Evolutionary conservation across 2,888 invertebrate genomes (phyloP).

Genomic region (Drosophila diplacantha): DNA sequence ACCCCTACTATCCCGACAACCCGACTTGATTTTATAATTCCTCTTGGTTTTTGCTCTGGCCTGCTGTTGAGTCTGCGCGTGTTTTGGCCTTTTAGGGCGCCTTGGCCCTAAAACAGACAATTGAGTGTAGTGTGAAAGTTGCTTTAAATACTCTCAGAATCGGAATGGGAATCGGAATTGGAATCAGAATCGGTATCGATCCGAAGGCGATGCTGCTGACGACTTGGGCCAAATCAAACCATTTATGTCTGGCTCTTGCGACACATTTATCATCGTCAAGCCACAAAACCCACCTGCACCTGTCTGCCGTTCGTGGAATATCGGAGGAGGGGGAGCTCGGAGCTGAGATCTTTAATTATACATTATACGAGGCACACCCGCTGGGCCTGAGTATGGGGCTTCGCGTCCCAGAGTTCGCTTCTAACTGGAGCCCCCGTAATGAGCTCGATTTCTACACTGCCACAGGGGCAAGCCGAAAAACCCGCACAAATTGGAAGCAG

Average conservation of each 20-base stretch:
- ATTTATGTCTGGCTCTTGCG: conserved; percentile 62
- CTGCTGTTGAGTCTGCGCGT: conserved; percentile 53
- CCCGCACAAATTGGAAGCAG: conserved; percentile 4
- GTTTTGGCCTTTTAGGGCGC: conserved; percentile 67
- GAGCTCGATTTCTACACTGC: conserved; percentile 26
- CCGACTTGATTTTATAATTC: conserved; percentile 31
- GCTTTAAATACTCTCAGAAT: conserved; percentile 62
- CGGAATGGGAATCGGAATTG: conserved; percentile 9
- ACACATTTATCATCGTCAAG: conserved; percentile 71
- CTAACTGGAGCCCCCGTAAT: conserved; percentile 56
- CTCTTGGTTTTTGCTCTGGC: conserved; percentile 6
- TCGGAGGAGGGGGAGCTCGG: background rate
- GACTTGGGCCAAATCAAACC: conserved; percentile 64
- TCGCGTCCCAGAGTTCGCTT: conserved; percentile 21
- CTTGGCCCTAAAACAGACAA: conserved; percentile 59
- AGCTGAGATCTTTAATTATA: conserved; percentile 64
- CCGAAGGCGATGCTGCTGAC: conserved; percentile 30
- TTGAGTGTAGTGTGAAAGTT: conserved; percentile 69
- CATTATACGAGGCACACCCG: conserved; percentile 60
- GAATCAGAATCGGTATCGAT: conserved; percentile 16
- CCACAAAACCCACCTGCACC: conserved; percentile 55
- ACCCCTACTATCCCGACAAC: background rate
- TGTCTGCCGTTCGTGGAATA: conserved; percentile 50
- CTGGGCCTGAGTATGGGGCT: conserved; percentile 56
- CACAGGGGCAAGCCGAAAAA: conserved; percentile 4